Percentiles rank a stretch among this genome's conserved stretches.
phyloP scores from a whole-genome alignment of 2,797 vertebrate species.

The Otolemur crassicaudatus region DNA sequence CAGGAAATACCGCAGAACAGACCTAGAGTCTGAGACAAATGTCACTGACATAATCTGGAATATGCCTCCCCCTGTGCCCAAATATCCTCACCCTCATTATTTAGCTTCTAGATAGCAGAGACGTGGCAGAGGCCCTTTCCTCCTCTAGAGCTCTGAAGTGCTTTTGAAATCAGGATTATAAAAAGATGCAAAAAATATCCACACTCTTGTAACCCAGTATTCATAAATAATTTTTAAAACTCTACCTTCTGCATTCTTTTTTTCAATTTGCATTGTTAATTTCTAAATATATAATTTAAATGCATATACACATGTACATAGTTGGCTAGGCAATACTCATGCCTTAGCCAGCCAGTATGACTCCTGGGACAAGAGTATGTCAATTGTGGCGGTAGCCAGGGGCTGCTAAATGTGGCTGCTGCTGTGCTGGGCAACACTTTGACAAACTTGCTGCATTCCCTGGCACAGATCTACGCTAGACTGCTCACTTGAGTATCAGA shows the following conservation, averaged over 20 bases:
- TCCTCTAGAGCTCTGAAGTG: background rate
- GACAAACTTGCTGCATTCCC: background rate
- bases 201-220: background rate
- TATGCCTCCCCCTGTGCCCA: background rate
- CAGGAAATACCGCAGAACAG: slow-evolving; percentile 27
- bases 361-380: background rate
- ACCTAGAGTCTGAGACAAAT: slow-evolving; percentile 61
- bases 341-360: background rate
- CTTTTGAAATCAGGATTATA: slow-evolving; percentile 24
- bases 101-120: background rate
- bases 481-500: background rate
- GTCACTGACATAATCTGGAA: slow-evolving; percentile 48
- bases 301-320: background rate
- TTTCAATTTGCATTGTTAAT: background rate
- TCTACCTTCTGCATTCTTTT: background rate
- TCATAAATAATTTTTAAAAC: background rate
- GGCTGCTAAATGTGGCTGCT: background rate
- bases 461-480: background rate
- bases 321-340: background rate
- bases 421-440: background rate
- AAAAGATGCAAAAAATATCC: background rate
- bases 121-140: background rate
- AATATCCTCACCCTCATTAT: background rate
- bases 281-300: slow-evolving; percentile 6
- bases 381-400: background rate